phyloP scores from a whole-genome alignment of 2,888 invertebrate genomes.

The Lasioglossum morio region DNA sequence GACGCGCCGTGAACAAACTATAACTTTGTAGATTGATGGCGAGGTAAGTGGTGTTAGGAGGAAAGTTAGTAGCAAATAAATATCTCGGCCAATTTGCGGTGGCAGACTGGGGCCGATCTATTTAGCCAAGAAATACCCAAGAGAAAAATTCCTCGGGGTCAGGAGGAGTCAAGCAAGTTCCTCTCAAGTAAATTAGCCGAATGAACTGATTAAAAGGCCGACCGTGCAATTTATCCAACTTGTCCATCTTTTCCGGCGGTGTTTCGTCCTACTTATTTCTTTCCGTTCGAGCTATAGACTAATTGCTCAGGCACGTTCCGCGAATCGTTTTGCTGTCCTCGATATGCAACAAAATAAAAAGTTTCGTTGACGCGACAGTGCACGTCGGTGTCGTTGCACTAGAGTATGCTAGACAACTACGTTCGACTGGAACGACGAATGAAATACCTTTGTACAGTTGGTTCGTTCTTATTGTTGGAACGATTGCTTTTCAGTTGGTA shows the following conservation, averaged over 20 bases:
- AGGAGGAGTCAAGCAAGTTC: neutral
- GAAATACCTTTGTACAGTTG: no score
- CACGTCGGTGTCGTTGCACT: neutral
- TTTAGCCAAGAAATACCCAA: conserved; percentile 4
- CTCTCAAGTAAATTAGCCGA: neutral
- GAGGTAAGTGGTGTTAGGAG: neutral
- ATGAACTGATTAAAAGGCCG: conserved; percentile 5
- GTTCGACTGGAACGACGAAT: neutral
- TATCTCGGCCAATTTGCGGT: neutral
- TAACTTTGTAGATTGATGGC: neutral
- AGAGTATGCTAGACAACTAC: neutral
- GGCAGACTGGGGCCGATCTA: neutral
- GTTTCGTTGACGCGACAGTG: neutral
- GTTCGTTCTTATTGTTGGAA: neutral
- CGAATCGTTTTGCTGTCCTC: neutral
- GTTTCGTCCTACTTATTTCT: neutral
- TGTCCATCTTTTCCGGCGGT: neutral
- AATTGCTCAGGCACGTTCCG: neutral
- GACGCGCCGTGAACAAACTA: neutral
- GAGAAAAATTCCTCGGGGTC: neutral
- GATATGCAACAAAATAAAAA: neutral
- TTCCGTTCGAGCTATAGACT: neutral
- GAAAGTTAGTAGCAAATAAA: neutral
- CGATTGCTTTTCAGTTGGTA: neutral
- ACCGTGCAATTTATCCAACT: conserved; percentile 1